Evolutionary conservation across 2,113 vertebrate genomes (phyloP).

Genomic region (Meriones unguiculatus): DNA sequence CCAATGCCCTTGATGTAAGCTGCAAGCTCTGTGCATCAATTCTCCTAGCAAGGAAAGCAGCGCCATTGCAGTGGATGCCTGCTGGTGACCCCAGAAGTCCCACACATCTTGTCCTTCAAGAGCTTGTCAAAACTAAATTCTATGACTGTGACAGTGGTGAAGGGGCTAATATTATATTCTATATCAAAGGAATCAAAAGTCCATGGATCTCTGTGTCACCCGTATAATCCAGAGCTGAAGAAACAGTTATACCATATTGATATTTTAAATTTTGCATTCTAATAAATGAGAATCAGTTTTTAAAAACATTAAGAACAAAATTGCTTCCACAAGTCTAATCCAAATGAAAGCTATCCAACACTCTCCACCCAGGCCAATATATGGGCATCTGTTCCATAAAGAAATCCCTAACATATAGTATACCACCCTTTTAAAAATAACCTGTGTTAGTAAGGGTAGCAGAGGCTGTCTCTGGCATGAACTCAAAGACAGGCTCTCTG

Average conservation of each 20-base stretch:
- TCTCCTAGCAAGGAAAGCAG: not conserved
- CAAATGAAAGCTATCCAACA: constrained; percentile 20
- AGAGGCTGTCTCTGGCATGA: no score
- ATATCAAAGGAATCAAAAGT: not conserved
- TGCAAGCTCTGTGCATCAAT: not conserved
- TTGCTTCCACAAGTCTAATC: not conserved
- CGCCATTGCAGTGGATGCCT: not conserved
- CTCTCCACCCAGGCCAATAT: no score
- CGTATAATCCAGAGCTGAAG: not conserved
- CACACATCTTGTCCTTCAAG: not conserved
- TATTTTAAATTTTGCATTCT: not conserved
- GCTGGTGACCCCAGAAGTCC: not conserved
- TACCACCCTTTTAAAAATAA: no score
- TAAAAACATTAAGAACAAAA: not conserved
- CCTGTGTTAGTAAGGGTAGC: no score
- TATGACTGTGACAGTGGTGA: not conserved
- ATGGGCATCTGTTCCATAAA: no score
- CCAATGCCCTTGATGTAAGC: not conserved
- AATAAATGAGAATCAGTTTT: constrained; percentile 20
- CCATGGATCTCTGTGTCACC: not conserved
- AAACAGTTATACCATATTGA: not conserved
- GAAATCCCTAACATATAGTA: no score
- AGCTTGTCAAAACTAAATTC: not conserved
- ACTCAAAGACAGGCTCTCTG: no score
- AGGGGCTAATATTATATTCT: not conserved